phyloP scores from a whole-genome alignment of 2,113 vertebrate genomes.

The Mugil cephalus region DNA sequence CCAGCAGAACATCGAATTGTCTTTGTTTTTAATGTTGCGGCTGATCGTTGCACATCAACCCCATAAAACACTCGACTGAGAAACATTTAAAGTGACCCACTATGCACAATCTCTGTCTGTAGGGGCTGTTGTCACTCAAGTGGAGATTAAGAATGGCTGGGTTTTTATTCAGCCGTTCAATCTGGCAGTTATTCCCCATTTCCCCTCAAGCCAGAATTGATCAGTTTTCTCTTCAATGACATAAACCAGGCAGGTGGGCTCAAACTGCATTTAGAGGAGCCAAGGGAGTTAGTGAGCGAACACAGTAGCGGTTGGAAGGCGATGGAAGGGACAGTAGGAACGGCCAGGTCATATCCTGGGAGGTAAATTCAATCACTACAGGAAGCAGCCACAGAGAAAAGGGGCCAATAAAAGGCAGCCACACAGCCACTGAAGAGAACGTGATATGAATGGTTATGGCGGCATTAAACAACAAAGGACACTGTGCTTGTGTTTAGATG shows the following conservation, averaged over 20 bases:
- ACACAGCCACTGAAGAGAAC: conserved; percentile 34
- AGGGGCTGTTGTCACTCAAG: conserved; percentile 12
- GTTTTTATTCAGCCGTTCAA: conserved; percentile 40
- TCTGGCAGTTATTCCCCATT: conserved; percentile 19
- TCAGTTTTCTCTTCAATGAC: conserved; percentile 51
- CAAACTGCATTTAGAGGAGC: conserved; percentile 45
- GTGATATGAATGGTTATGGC: conserved; percentile 55
- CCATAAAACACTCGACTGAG: conserved; percentile 6
- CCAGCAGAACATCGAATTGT: too few species aligned
- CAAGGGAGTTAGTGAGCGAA: conserved; percentile 15
- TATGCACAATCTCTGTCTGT: not conserved
- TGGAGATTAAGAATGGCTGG: conserved; percentile 37
- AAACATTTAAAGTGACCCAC: not conserved
- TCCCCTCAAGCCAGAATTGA: conserved; percentile 55
- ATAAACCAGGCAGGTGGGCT: conserved; percentile 51
- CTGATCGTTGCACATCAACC: not conserved
- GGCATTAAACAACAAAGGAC: conserved; percentile 16
- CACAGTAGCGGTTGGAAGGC: not conserved
- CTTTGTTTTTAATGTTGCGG: too few species aligned
- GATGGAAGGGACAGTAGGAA: conserved; percentile 33
- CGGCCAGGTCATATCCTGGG: conserved; percentile 63
- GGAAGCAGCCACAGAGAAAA: conserved; percentile 66
- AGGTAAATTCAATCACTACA: conserved; percentile 76
- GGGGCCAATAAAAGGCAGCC: conserved; percentile 57
- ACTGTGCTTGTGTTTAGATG: conserved; percentile 22